Evolutionary conservation across 1,140 invertebrate species (phyloP).

Genomic region (Lethrus apterus): DNA sequence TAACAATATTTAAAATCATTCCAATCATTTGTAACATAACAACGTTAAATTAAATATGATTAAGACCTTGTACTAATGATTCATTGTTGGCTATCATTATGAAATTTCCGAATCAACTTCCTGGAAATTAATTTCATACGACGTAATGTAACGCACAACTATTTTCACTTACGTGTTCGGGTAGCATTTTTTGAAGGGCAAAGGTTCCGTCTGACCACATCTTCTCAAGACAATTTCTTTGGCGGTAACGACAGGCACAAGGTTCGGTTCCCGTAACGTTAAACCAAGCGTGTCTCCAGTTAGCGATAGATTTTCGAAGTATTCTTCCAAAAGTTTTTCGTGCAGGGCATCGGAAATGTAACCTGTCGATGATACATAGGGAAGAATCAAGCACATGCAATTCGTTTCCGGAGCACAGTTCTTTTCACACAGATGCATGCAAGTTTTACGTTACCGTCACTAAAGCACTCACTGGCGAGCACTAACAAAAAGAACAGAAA

Average conservation of each 20-base stretch:
- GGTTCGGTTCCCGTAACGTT: not conserved
- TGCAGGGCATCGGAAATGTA: conserved; percentile 9
- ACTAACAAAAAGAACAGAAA: no score
- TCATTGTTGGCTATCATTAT: no score
- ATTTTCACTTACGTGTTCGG: conserved; percentile 50
- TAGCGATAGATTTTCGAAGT: conserved; percentile 11
- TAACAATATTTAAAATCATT: no score
- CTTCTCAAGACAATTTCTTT: conserved; percentile 53
- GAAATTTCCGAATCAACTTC: no score
- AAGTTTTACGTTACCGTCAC: no score
- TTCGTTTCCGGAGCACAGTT: no score
- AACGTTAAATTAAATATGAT: no score
- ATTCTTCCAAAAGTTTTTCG: conserved; percentile 1
- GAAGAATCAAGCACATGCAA: conserved; percentile 5
- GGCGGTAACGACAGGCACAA: conserved; percentile 31
- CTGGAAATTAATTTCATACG: no score
- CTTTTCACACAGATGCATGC: conserved; percentile 11
- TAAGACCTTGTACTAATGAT: no score
- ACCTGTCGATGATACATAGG: conserved; percentile 9
- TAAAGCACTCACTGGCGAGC: no score
- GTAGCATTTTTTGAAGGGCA: conserved; percentile 56
- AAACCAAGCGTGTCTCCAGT: not conserved
- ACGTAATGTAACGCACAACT: no score
- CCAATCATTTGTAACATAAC: no score
- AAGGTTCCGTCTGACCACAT: conserved; percentile 54